Evolutionary conservation across 2,797 vertebrate genomes (phyloP), one percentile per base, ranked within the genome.

Genomic region (Sebastes diaconus): DNA sequence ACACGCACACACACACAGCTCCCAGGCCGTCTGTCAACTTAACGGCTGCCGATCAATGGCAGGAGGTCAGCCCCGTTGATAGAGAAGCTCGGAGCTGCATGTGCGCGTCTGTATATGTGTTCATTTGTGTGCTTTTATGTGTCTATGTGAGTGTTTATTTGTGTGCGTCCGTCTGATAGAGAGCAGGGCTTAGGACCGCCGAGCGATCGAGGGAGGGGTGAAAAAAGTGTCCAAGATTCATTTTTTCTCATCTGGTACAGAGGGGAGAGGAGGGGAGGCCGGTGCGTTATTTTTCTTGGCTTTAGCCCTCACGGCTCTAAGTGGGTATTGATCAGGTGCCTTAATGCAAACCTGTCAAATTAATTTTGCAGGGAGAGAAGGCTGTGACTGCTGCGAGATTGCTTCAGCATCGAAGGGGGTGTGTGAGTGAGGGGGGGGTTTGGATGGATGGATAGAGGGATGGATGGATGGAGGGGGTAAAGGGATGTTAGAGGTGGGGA

Each of bases 311-410:
- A 96, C 97, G 84, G 95, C 96, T 97, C 96, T 98, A 98, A 99
- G 98, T 99, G 98, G 97, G 97, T 99, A 99, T 99, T 99, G 98
- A 99, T 99, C 98, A 99, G 98, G 96, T 94, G 97, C 97, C 97
- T 98, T 98, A 99, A 99, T 99, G 98, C 98, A 99, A 99, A 99
- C 97, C 98, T 99, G 98, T 99, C 98, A 99, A 99, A 99, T 99
- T 99, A 99, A 99, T 99, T 99, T 99, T 99, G 97, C 96, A 96
- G 97, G 95, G 93, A 97, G 97, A 91, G 80, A 88, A 96, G 97
- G 96, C 97, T 97, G 97, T 98, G 97, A 98, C 97, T 97, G 97
- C 95, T 97, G 95, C 94, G 94, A 98, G 98, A 99, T 99, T 98
- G 97, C 97, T 96, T 97, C 96, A 95, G 95, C 96, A 84, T 80